Base-by-base conservation (phyloP, 2,888 invertebrate species). In the Leucophenga maculata region DNA sequence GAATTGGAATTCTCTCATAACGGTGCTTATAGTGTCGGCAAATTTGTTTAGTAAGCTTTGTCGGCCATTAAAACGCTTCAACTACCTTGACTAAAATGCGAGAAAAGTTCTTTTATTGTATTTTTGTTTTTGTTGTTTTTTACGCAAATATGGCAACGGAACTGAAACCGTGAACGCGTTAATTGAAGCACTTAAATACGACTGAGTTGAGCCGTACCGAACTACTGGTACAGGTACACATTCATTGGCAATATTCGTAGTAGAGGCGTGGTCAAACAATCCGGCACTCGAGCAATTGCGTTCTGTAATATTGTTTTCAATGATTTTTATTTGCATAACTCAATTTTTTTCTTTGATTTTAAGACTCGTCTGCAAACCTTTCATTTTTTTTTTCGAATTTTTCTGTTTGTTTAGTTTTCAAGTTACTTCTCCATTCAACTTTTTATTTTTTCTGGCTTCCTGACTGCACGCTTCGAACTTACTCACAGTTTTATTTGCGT, bases 151-250 rank as follows among this genome's bases (percentile, higher is more conserved):
- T 55, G 50, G 48, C 62, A 18, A 9, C 46, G 22, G 20, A 20
- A 48, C 32, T 18, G 46, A 26, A 48, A 64, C 39, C 62, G 32
- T 64, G 62, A 62, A 69, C 9, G 67, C 67, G 71, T 54, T 69
- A 68, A 71, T 71, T 71, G 48, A 69, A 71, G 57, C 62, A 69
- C 54, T 71, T 68, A 44, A 50, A 57, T 32, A 6, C 16, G 26
- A 11, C 65, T 65, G 39, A 39, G 39, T 39, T 39, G 39, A 39
- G 39, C 8, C 39, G 8, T 8, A 39, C 39, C 39, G 39, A 39
- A 39, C 11, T 39, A 39, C 11, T 39, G 39, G 39, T 39, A 39
- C 4, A n/a, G 26, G 26, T 26, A 26, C 26, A 26, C 4, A 26
- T 2, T 3, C 26, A 26, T 26, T 26, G 26, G 26, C 4, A 39